phyloP scores from a whole-genome alignment of 2,888 invertebrate species.

The Chrysopilus asiliformis region DNA sequence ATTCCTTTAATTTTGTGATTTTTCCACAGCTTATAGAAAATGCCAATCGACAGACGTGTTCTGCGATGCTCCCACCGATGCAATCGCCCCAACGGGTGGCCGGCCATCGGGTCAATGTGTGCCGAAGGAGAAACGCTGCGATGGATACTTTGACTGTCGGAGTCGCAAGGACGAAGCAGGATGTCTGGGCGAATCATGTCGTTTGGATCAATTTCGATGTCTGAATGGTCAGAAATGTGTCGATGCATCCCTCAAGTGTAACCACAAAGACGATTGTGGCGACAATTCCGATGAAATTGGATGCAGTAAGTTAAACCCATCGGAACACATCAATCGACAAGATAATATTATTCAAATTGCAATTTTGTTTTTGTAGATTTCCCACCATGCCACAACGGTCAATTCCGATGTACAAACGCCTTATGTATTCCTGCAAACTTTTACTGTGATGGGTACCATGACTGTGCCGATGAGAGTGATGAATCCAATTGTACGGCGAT shows the following conservation, averaged over 20 bases:
- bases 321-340: too few species aligned
- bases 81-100: conserved; percentile 39
- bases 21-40: conserved; percentile 65
- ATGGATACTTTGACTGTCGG: conserved; percentile 80
- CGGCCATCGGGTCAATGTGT: conserved; percentile 62
- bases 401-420: conserved; percentile 86
- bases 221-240: conserved; percentile 68
- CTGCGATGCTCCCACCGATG: conserved; percentile 56
- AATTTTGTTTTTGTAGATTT: conserved; percentile 58
- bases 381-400: conserved; percentile 75
- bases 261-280: conserved; percentile 81
- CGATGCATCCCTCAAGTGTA: conserved; percentile 63
- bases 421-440: conserved; percentile 82
- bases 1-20: background rate
- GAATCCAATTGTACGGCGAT: conserved; percentile 78
- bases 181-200: conserved; percentile 57
- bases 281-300: conserved; percentile 82
- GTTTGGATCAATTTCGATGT: conserved; percentile 77
- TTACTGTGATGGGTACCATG: conserved; percentile 69
- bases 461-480: conserved; percentile 86
- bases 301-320: conserved; percentile 64
- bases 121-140: conserved; percentile 77
- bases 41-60: conserved; percentile 79
- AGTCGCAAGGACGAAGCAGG: conserved; percentile 68
- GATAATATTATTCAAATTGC: too few species aligned